phyloP scores from a whole-genome alignment of 2,797 vertebrate genomes.

The Anomalospiza imberbis region DNA sequence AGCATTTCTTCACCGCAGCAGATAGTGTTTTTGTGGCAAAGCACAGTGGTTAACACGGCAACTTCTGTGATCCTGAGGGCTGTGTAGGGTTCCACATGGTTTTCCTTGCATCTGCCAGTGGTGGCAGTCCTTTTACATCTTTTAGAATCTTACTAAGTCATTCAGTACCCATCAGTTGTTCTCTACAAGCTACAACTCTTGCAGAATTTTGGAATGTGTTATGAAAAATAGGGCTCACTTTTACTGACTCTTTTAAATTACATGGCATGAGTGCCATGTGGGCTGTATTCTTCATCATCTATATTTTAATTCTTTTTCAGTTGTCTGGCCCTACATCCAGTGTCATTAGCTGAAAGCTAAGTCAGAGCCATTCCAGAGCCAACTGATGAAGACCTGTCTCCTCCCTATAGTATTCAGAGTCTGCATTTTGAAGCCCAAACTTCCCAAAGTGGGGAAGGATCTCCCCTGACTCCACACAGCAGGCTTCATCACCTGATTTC shows the following conservation, averaged over 20 bases:
- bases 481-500: not conserved
- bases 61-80: not conserved
- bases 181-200: not conserved
- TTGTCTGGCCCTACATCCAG: not conserved
- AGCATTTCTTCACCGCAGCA: not conserved
- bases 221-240: not conserved
- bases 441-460: not conserved
- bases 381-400: not conserved
- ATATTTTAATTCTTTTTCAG: not conserved
- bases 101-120: not conserved
- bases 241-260: not conserved
- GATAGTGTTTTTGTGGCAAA: not conserved
- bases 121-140: not conserved
- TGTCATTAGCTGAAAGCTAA: not conserved
- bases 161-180: not conserved
- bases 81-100: not conserved
- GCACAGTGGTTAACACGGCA: rapidly evolving
- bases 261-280: not conserved
- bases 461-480: not conserved
- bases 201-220: not conserved
- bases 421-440: not conserved
- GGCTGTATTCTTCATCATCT: not conserved
- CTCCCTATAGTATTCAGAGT: not conserved
- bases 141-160: not conserved
- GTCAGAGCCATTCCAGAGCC: not conserved